phyloP scores from a whole-genome alignment of 2,797 vertebrate species.

The Lithobates pipiens region DNA sequence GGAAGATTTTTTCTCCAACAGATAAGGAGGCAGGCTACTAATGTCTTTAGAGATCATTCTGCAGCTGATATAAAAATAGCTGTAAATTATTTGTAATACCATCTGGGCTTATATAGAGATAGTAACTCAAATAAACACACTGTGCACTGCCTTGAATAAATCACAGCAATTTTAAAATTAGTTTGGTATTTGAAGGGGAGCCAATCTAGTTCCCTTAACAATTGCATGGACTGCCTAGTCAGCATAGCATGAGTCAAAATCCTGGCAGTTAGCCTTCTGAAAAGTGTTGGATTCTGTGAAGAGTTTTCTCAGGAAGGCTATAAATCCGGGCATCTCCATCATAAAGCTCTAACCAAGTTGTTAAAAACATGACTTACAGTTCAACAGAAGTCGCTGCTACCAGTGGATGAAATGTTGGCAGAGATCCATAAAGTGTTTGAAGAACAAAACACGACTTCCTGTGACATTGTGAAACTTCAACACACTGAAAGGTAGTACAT shows the following conservation, averaged over 20 bases:
- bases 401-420: slow-evolving; percentile 58
- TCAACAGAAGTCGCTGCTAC: slow-evolving; percentile 60
- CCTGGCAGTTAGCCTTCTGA: slow-evolving; percentile 62
- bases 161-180: slow-evolving; percentile 63
- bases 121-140: slow-evolving; percentile 63
- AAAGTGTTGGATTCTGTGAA: slow-evolving; percentile 60
- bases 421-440: slow-evolving; percentile 51
- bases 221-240: slow-evolving; percentile 60
- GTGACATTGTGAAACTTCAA: slow-evolving; percentile 59
- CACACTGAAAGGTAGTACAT: slow-evolving; percentile 47
- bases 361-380: slow-evolving; percentile 62
- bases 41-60: slow-evolving; percentile 62
- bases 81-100: slow-evolving; percentile 62
- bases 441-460: slow-evolving; percentile 61
- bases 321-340: slow-evolving; percentile 58
- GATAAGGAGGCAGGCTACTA: slow-evolving; percentile 56
- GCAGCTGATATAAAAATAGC: slow-evolving; percentile 61
- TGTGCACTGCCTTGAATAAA: slow-evolving; percentile 60
- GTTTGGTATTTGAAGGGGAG: slow-evolving; percentile 62
- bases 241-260: slow-evolving; percentile 62
- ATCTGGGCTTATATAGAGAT: slow-evolving; percentile 63
- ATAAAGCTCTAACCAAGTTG: slow-evolving; percentile 63
- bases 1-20: slow-evolving; percentile 42
- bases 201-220: slow-evolving; percentile 61
- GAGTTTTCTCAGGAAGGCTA: slow-evolving; percentile 61